Conservation (phyloP, 2,888 invertebrate genomes). For the Unio pictorum region DNA sequence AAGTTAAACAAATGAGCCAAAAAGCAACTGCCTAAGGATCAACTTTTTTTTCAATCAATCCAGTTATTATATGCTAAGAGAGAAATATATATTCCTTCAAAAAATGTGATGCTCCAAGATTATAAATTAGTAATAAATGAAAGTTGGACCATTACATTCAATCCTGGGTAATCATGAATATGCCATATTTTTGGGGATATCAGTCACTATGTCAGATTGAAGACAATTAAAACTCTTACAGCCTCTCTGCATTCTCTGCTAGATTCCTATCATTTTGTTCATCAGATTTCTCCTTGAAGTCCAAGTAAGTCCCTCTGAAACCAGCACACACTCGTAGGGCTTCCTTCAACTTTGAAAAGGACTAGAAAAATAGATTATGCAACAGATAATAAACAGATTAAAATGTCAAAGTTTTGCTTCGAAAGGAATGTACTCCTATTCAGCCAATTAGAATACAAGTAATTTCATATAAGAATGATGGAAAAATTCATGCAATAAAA, state of each 20-base stretch:
- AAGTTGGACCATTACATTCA: too few relatives aligned
- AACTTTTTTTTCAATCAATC: too few relatives aligned
- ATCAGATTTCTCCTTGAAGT: conserved; percentile 70
- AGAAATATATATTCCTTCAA: too few relatives aligned
- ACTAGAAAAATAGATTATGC: conserved; percentile 49
- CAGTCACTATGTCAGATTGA: neutral
- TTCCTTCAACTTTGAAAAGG: conserved; percentile 69
- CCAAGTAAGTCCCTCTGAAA: conserved; percentile 71
- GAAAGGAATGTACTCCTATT: too few relatives aligned
- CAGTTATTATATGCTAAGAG: too few relatives aligned
- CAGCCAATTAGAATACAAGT: too few relatives aligned
- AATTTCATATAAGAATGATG: too few relatives aligned
- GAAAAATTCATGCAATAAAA: too few relatives aligned
- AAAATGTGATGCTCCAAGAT: too few relatives aligned
- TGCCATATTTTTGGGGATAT: neutral
- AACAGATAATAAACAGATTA: neutral
- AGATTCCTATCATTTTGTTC: conserved; percentile 68
- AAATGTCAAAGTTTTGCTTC: neutral
- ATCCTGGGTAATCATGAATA: neutral
- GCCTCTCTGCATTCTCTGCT: conserved; percentile 67
- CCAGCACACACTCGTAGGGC: conserved; percentile 70
- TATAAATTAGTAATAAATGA: too few relatives aligned
- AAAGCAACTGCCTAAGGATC: too few relatives aligned
- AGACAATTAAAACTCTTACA: conserved; percentile 53
- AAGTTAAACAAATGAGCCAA: too few relatives aligned